Evolutionary conservation across 2,113 vertebrate genomes (phyloP).

Genomic region (Microcebus ravelobensis): DNA sequence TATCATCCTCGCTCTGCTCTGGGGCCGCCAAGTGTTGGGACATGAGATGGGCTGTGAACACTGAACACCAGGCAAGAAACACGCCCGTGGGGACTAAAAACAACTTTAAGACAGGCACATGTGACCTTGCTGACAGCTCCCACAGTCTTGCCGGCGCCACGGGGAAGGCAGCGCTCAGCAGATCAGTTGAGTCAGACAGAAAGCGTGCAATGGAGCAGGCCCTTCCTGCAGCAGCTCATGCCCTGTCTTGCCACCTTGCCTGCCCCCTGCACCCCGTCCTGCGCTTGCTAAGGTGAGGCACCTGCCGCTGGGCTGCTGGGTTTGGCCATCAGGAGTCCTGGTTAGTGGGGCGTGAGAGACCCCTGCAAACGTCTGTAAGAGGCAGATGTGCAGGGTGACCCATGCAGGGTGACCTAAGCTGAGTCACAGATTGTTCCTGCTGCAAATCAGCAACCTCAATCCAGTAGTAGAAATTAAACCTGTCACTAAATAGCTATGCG

Average conservation of each 20-base stretch:
- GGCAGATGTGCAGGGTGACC: no score
- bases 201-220: rapidly evolving
- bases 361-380: no score
- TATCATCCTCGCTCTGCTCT: neutral
- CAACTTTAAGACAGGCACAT: neutral
- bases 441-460: neutral
- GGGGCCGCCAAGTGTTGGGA: neutral
- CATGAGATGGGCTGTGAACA: neutral
- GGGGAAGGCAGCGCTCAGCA: neutral
- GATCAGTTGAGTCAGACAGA: neutral
- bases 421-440: neutral
- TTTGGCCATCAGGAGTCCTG: neutral
- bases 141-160: neutral
- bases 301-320: neutral
- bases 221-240: neutral
- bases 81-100: neutral
- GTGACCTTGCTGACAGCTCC: neutral
- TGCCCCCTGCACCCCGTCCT: no score
- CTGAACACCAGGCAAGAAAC: neutral
- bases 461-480: neutral
- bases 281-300: neutral
- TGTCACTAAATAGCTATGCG: no score
- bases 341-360: no score
- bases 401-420: neutral
- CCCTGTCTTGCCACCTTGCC: neutral